Conservation (phyloP, 2,113 vertebrate genomes). For the Pithys albifrons region DNA sequence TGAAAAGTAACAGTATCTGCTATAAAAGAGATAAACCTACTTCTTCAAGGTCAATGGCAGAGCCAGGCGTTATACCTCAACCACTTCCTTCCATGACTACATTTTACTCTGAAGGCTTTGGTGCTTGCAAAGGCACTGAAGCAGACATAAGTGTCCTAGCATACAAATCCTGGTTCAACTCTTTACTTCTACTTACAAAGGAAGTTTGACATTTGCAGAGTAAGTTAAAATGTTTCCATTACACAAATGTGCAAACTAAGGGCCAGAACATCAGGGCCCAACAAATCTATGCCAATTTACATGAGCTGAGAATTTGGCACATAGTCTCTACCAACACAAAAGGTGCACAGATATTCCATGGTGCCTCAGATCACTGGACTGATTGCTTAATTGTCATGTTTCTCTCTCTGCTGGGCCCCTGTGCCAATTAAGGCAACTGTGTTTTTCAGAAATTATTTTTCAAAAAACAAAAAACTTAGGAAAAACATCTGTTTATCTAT, state of each 20-base stretch:
- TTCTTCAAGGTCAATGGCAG: not conserved
- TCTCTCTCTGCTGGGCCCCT: not conserved
- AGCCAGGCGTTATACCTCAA: not conserved
- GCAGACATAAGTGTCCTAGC: not conserved
- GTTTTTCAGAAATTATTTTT: not conserved
- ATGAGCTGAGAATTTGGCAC: not conserved
- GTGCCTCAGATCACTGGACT: not conserved
- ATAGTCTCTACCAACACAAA: not conserved
- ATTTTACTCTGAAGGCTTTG: not conserved
- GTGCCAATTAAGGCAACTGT: not conserved
- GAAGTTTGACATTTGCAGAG: not conserved
- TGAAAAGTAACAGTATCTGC: not conserved
- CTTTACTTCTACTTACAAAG: not conserved
- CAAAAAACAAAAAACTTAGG: not conserved
- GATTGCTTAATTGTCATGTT: constrained; percentile 2
- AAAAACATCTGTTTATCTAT: constrained; percentile 45
- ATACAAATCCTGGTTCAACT: not conserved
- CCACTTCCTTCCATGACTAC: not conserved
- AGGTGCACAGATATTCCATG: not conserved
- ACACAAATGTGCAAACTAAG: not conserved
- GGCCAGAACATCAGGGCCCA: not conserved
- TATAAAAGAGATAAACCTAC: not conserved
- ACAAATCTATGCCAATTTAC: not conserved
- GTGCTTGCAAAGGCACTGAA: not conserved
- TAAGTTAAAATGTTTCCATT: not conserved